Base-by-base conservation (phyloP, 92 coral and sea anemone genomes). In the Montipora capitata region DNA sequence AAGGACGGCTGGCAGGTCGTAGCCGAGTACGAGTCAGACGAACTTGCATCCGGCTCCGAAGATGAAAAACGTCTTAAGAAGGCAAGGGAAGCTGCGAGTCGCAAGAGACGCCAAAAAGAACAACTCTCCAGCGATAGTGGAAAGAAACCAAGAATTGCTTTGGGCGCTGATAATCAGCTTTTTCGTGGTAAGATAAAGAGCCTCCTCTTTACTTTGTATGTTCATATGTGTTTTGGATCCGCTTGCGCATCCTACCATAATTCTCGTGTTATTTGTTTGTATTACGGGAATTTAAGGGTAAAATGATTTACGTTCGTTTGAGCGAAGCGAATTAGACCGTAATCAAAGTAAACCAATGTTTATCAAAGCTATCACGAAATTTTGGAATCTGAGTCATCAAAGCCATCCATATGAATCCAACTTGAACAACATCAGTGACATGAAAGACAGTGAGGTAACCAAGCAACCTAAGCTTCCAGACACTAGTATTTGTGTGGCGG, bases 1-100 rank as follows among this genome's bases (percentile, higher is more conserved):
- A 83, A 14, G 17, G 56, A 71, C 56, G 87, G 16, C 54, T 83
- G 87, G 87, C 70, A 35, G 10, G 88, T 72, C 7, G 27, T 82
- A 20, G 67, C 74, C 12, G 72, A 84, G 65, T 58, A 72, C 40
- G 81, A 74, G 16, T 40, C 58, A 4, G 40, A 84, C 8, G 61
- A 42, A 2, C 14, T 58, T 17, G 61, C 70, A 7, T 51, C 64
- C 10, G 78, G 61, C 27, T 73, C 40, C 6, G 61, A 73, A n/a
- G 62, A 56, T 57, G 69, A 77, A 20, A 56, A 77, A 18, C 82
- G 68, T 0, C 68, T 58, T 20, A 77, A 77, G 68, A 77, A 39
- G 16, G 48, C 66, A 8, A 38, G 82, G n/a, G 82, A 77, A 56
- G 79, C 79, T 16, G 40, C 79, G 15, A 48, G 79, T 74, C 79